phyloP scores from a whole-genome alignment of 2,888 invertebrate species.

The Microctonus hyperodae region DNA sequence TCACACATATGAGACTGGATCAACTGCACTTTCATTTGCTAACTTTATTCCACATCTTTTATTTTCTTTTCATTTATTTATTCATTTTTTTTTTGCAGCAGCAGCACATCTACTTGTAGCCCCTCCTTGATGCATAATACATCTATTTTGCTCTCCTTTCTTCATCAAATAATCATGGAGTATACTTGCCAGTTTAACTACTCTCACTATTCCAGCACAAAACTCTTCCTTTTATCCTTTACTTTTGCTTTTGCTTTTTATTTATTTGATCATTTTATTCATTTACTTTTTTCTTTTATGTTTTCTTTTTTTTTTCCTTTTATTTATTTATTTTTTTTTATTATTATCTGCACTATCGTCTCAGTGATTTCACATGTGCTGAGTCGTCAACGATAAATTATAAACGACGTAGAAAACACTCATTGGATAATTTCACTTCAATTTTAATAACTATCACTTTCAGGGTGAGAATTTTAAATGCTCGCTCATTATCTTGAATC shows the following conservation, averaged over 20 bases:
- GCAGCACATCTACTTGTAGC: slow-evolving; percentile 36
- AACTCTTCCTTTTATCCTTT: neutral
- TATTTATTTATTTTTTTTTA: neutral
- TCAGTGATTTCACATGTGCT: slow-evolving; percentile 3
- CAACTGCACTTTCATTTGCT: slow-evolving; percentile 49
- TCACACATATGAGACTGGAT: slow-evolving; percentile 45
- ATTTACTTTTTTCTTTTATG: neutral
- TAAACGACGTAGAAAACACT: neutral
- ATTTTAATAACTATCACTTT: slow-evolving; percentile 6
- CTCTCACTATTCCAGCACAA: slow-evolving; percentile 27
- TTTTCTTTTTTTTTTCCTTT: neutral
- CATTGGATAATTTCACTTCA: slow-evolving; percentile 7
- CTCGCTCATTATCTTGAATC: slow-evolving; percentile 9
- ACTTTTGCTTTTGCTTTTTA: neutral
- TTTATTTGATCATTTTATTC: no score
- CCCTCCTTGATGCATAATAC: slow-evolving; percentile 1
- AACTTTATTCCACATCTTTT: slow-evolving; percentile 33
- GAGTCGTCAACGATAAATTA: slow-evolving; percentile 14
- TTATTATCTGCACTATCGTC: neutral
- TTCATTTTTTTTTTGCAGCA: slow-evolving; percentile 40
- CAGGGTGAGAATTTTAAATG: slow-evolving; percentile 8
- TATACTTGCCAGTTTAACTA: slow-evolving; percentile 13
- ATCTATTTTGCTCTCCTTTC: slow-evolving; percentile 46
- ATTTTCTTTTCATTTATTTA: slow-evolving; percentile 25
- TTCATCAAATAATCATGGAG: slow-evolving; percentile 13